These are phyloP conservation scores for Torymus aiolomorphi DNA, from an alignment of 2,888 invertebrate species.

Conservation along the genomic window DNA sequence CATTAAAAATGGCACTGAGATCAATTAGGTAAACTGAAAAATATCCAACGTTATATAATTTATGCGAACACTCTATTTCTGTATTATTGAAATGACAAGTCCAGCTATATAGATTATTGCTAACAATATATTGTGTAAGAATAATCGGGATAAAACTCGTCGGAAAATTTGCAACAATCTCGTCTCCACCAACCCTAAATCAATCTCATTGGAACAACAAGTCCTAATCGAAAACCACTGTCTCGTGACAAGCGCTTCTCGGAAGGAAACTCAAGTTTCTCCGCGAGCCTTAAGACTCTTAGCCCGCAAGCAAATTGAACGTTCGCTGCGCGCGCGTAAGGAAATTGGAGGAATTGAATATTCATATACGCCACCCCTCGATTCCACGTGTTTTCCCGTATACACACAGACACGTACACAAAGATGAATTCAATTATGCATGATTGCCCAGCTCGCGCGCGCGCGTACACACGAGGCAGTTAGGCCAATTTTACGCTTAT, in stretches of 20 bases:
- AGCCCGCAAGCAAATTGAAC: constrained; percentile 66
- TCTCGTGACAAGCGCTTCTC: not conserved
- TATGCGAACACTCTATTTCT: too few species aligned
- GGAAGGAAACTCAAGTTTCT: constrained; percentile 19
- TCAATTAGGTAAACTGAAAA: too few species aligned
- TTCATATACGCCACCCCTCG: constrained; percentile 65
- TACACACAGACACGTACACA: constrained; percentile 64
- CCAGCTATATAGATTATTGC: too few species aligned
- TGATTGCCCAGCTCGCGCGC: constrained; percentile 68
- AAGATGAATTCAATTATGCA: constrained; percentile 74
- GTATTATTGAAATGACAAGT: too few species aligned
- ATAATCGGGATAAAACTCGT: too few species aligned
- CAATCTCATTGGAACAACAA: not conserved
- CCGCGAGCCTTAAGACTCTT: not conserved
- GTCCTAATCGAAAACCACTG: constrained; percentile 17
- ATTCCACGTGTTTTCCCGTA: constrained; percentile 40
- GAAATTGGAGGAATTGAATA: constrained; percentile 73
- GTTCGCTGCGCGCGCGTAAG: constrained; percentile 58
- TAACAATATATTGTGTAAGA: too few species aligned
- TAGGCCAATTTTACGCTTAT: constrained; percentile 74
- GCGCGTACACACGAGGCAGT: constrained; percentile 59
- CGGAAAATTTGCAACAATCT: too few species aligned
- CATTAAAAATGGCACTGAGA: too few species aligned
- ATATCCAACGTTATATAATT: too few species aligned
- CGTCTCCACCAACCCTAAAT: not conserved